phyloP scores from a whole-genome alignment of 2,888 invertebrate genomes.

The Netelia virgata region DNA sequence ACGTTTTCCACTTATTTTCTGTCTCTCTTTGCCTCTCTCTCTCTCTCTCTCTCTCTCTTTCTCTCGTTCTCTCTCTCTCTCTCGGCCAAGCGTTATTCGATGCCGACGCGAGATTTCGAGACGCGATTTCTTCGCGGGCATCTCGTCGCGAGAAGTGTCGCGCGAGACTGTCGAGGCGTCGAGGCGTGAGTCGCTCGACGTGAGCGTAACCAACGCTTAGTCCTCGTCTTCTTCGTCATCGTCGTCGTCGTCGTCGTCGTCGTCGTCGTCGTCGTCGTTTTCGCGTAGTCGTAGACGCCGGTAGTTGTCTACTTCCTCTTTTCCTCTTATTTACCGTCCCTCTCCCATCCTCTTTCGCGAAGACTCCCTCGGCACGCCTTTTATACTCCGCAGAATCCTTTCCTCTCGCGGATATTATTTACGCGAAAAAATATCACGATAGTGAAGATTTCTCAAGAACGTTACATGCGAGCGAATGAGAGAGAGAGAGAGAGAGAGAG shows the following conservation, averaged over 20 bases:
- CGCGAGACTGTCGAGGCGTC: conserved; percentile 70
- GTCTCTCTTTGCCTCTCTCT: too few species aligned
- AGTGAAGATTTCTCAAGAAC: conserved; percentile 69
- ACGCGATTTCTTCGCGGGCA: conserved; percentile 61
- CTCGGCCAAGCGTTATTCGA: conserved; percentile 33
- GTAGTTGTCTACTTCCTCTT: conserved; percentile 65
- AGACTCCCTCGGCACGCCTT: conserved; percentile 17
- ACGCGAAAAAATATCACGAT: conserved; percentile 76
- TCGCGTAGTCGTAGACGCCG: conserved; percentile 25
- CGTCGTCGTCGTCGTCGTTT: conserved; percentile 1
- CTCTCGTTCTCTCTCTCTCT: conserved; percentile 6
- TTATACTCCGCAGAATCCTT: conserved; percentile 59
- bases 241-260: conserved; percentile 70
- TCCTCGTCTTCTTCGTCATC: conserved; percentile 57
- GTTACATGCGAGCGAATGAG: neutral
- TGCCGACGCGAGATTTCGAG: conserved; percentile 50
- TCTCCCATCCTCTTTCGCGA: conserved; percentile 34
- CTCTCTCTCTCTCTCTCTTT: conserved; percentile 9
- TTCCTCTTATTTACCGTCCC: conserved; percentile 57
- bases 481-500: conserved; percentile 15
- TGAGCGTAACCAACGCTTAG: conserved; percentile 76
- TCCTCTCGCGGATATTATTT: conserved; percentile 75
- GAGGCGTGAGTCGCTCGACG: conserved; percentile 75
- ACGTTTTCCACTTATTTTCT: conserved; percentile 23
- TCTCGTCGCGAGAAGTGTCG: conserved; percentile 73